Evolutionary conservation across 1,140 invertebrate genomes (phyloP).

Genomic region (Oppia nitens): DNA sequence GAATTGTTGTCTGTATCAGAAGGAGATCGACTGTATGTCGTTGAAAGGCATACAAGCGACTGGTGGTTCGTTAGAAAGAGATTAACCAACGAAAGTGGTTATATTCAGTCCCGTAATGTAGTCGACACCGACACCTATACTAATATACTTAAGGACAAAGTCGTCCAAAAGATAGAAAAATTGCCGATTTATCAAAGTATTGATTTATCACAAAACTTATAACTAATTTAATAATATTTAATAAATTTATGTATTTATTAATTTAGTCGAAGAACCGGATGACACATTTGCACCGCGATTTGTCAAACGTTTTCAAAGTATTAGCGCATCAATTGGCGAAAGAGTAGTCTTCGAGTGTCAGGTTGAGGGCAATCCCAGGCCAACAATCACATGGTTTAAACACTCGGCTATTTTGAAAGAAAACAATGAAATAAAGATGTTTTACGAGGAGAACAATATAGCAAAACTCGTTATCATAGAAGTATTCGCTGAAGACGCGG

Average conservation of each 20-base stretch:
- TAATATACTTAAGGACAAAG: constrained; percentile 61
- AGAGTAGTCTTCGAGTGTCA: constrained; percentile 69
- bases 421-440: constrained; percentile 44
- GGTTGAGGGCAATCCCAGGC: constrained; percentile 68
- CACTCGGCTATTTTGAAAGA: constrained; percentile 80
- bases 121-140: constrained; percentile 63
- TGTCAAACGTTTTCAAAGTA: constrained; percentile 35
- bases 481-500: constrained; percentile 91
- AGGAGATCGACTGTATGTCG: constrained; percentile 67
- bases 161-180: constrained; percentile 77
- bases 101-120: constrained; percentile 73
- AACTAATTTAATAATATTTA: background rate
- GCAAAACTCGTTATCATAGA: constrained; percentile 82
- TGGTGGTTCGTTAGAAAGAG: constrained; percentile 86
- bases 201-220: constrained; percentile 28
- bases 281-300: background rate
- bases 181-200: constrained; percentile 78
- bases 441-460: constrained; percentile 77
- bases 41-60: constrained; percentile 48
- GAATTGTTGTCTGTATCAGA: constrained; percentile 73
- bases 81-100: constrained; percentile 72
- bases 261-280: too few relatives aligned
- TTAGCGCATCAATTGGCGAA: constrained; percentile 62
- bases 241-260: too few relatives aligned
- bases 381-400: constrained; percentile 84